phyloP scores from a whole-genome alignment of 2,113 vertebrate genomes.

The Cebidichthys violaceus region DNA sequence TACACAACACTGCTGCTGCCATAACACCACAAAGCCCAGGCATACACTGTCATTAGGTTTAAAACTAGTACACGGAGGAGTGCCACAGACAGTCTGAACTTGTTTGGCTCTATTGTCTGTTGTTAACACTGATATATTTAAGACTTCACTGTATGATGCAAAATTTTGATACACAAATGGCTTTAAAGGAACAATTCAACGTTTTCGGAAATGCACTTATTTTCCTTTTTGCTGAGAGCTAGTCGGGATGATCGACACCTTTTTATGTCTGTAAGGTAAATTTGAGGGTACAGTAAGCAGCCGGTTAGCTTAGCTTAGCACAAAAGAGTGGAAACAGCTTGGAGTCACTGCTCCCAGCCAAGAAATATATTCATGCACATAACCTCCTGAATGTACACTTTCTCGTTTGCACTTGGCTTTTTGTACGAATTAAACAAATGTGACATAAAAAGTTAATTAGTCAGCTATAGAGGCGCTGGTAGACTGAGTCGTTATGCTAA shows the following conservation, averaged over 20 bases:
- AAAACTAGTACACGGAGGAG: slow-evolving; percentile 52
- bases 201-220: slow-evolving; percentile 8
- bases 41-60: slow-evolving; percentile 76
- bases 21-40: slow-evolving; percentile 70
- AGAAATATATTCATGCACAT: background rate
- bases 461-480: background rate
- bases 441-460: background rate
- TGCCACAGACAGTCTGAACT: slow-evolving; percentile 57
- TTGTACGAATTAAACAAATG: background rate
- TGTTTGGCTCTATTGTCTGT: slow-evolving; percentile 68
- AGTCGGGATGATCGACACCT: background rate
- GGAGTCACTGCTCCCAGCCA: background rate
- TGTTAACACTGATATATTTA: slow-evolving; percentile 64
- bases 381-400: background rate
- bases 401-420: background rate
- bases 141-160: slow-evolving; percentile 40
- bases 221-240: slow-evolving; percentile 6
- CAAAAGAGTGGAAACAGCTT: slow-evolving; percentile 8
- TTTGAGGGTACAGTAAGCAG: slow-evolving; percentile 4
- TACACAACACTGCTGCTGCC: slow-evolving; percentile 75
- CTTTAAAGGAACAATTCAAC: slow-evolving; percentile 25
- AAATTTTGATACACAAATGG: slow-evolving; percentile 43
- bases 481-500: background rate
- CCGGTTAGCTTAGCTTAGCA: slow-evolving; percentile 5
- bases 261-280: background rate